Evolutionary conservation across 2,797 vertebrate genomes (phyloP).

Genomic region (Mormyrus hasselquistii): DNA sequence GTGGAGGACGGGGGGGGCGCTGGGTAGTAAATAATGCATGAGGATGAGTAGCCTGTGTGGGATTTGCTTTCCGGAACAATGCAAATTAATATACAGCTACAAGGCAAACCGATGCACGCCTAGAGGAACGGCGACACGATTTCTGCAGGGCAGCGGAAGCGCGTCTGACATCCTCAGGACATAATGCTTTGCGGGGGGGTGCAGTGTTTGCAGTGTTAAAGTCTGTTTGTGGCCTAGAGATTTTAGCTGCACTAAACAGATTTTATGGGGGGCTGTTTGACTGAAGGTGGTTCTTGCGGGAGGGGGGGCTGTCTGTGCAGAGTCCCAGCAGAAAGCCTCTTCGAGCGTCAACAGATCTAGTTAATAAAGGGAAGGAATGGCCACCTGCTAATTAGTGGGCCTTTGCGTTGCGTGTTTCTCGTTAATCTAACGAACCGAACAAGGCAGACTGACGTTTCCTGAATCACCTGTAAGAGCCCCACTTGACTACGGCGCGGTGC

Average conservation of each 20-base stretch:
- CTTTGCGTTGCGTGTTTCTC: background rate
- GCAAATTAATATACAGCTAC: constrained; percentile 22
- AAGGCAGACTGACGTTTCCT: background rate
- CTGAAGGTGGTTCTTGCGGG: background rate
- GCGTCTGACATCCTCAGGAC: background rate
- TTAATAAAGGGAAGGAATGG: background rate
- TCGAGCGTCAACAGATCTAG: background rate
- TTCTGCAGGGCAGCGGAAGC: background rate
- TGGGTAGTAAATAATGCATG: constrained; percentile 28
- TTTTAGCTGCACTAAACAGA: background rate
- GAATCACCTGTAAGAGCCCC: background rate
- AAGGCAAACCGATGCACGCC: background rate
- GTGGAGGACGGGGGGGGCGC: background rate
- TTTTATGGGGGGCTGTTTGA: background rate
- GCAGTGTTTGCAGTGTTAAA: background rate
- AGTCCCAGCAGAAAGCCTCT: background rate
- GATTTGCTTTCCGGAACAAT: constrained; percentile 17
- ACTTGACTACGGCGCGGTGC: background rate
- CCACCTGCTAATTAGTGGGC: background rate
- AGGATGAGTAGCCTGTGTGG: constrained; percentile 14
- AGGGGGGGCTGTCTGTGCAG: background rate
- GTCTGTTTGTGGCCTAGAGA: background rate
- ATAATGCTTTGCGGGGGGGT: background rate
- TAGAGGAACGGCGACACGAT: background rate
- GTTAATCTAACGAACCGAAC: background rate